Base-by-base conservation (phyloP, 2,797 vertebrate species). In the Heliangelus exortis region DNA sequence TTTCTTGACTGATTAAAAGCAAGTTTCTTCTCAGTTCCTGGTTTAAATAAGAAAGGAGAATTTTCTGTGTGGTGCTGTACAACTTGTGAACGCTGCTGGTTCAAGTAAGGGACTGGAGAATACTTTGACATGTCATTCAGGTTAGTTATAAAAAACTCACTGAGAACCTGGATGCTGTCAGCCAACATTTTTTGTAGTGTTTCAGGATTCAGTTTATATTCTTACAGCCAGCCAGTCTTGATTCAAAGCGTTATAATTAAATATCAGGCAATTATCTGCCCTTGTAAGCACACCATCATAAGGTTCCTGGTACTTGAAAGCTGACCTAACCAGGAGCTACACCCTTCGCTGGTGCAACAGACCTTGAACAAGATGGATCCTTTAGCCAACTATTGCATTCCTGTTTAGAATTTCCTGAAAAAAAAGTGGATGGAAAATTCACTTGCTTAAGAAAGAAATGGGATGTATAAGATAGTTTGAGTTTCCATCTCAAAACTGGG, bases 1-100 rank as follows among this genome's bases (percentile, higher is more conserved):
- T 69, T 75, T 85, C 92, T 95, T 92, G 85, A 92, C 94, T 95
- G 92, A 96, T 95, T 93, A 96, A 96, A 97, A 97, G 91, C 92
- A 91, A 63, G 90, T 90, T 97, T 95, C 89, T 89, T 95, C 92
- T 73, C 86, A 95, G 88, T 86, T 87, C 71, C 89, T 94, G 85
- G 71, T 94, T 97, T 96, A 97, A 97, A 94, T 83, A 89, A 33
- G 31, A 51, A 53, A 57, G 53, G 63, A 8, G 34, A 84, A 78
- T 92, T 96, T 77, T 95, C 55, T 82, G 81, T 33, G 36, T 22
- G 48, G 12, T 71, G 43, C 17, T 96, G 69, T 89, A 88, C 84
- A 95, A 95, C 88, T 95, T 83, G 91, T 93, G 92, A 96, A 89
- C 33, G 69, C 61, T 90, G 53, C 87, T 88, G 97, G 77, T 95